A percentile compares a stretch with the other conserved stretches of the same genome.
Conservation (phyloP, 2,797 vertebrate species). For the Lutjanus campechanus region DNA sequence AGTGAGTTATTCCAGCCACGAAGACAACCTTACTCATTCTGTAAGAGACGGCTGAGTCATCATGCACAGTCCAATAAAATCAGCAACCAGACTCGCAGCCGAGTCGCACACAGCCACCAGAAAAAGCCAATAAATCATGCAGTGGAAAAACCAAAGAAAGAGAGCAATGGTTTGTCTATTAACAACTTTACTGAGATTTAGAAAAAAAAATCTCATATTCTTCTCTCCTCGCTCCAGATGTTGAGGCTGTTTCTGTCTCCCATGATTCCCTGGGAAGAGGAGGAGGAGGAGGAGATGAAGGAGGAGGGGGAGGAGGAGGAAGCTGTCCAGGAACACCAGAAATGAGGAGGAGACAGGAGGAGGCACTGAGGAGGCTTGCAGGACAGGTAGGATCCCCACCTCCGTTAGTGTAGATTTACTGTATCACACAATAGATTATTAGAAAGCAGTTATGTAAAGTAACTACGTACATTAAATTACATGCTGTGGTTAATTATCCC, state of each 20-base stretch:
- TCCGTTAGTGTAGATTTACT: background rate
- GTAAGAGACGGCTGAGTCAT: constrained; percentile 54
- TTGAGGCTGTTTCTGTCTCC: constrained; percentile 88
- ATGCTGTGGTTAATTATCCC: too few species aligned
- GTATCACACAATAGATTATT: background rate
- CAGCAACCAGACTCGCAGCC: background rate
- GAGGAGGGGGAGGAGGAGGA: constrained; percentile 88
- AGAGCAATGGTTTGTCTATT: constrained; percentile 1
- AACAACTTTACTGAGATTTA: background rate
- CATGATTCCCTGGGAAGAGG: constrained; percentile 88
- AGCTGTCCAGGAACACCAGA: constrained; percentile 97
- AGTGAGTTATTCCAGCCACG: constrained; percentile 34
- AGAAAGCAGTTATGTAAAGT: background rate
- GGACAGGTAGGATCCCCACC: constrained; percentile 86
- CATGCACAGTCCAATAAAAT: constrained; percentile 39
- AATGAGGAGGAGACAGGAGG: constrained; percentile 92
- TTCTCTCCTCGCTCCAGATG: constrained; percentile 78
- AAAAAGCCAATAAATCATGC: constrained; percentile 11
- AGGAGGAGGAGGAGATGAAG: constrained; percentile 88
- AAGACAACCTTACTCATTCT: constrained; percentile 10
- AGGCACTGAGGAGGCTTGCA: constrained; percentile 90
- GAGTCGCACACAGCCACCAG: background rate
- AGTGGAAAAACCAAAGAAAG: constrained; percentile 10
- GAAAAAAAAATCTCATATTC: background rate
- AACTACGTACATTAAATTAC: background rate